A percentile compares a stretch with the other conserved stretches of the same genome.
Evolutionary conservation across 2,888 invertebrate species (phyloP).

Genomic region (Apoda limacodes): DNA sequence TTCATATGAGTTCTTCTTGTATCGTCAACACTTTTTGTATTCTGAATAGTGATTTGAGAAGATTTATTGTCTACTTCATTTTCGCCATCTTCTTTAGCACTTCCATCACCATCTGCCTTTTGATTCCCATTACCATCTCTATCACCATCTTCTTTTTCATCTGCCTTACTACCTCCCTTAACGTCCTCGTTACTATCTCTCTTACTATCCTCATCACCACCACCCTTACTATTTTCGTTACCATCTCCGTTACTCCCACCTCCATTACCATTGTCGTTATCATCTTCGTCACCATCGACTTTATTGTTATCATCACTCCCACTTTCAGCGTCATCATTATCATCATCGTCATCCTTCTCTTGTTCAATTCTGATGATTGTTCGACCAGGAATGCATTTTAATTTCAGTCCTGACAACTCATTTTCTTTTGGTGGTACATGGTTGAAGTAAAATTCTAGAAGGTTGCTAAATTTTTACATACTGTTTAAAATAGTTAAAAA

Average conservation of each 20-base stretch:
- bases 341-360: not conserved
- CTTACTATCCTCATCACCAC: not conserved
- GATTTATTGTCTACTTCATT: constrained; percentile 13
- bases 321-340: not conserved
- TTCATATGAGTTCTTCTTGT: constrained; percentile 34
- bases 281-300: no score
- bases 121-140: not conserved
- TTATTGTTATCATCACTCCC: not conserved
- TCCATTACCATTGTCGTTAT: not conserved
- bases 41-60: not conserved
- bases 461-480: no score
- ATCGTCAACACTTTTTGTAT: no score
- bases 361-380: constrained; percentile 31
- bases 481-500: no score
- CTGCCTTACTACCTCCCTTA: not conserved
- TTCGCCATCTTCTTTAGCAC: no score
- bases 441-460: constrained; percentile 43
- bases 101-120: constrained; percentile 8
- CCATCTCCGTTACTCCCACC: not conserved
- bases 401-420: constrained; percentile 16
- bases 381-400: constrained; percentile 47
- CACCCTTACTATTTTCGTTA: no score
- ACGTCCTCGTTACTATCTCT: not conserved
- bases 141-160: constrained; percentile 1
- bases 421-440: constrained; percentile 24